Percentiles rank a stretch among this genome's conserved stretches.
Evolutionary conservation across 2,113 vertebrate species (phyloP).

Genomic region (Coracopsis vasa): DNA sequence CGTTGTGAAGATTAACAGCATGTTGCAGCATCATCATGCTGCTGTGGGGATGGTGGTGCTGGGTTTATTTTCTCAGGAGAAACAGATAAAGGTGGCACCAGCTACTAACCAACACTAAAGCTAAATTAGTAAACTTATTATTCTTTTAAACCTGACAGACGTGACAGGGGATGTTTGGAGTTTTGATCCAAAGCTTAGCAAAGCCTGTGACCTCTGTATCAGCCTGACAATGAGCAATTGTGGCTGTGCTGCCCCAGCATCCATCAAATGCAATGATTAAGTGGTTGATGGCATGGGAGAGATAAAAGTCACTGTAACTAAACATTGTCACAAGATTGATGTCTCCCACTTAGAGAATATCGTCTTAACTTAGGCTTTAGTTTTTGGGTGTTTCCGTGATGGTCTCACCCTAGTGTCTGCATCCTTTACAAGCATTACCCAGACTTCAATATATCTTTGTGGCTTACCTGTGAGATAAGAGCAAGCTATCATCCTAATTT

Average conservation of each 20-base stretch:
- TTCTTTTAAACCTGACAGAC: neutral
- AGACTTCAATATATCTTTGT: neutral
- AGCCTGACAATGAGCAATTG: conserved; percentile 55
- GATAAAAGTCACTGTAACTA: conserved; percentile 47
- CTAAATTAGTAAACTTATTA: conserved; percentile 17
- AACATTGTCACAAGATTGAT: conserved; percentile 43
- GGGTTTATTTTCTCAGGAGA: conserved; percentile 39
- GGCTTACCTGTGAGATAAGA: neutral
- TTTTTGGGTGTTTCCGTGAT: conserved; percentile 7
- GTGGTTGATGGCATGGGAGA: conserved; percentile 19
- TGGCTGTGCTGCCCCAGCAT: neutral
- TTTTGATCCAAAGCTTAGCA: conserved; percentile 27
- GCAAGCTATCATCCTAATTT: neutral
- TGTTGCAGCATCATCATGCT: neutral
- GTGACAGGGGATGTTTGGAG: neutral
- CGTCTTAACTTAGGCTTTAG: conserved; percentile 18
- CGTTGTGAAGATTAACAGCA: neutral
- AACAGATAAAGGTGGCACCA: conserved; percentile 38
- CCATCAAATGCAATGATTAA: conserved; percentile 34
- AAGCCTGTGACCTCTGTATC: conserved; percentile 33
- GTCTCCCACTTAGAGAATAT: conserved; percentile 30
- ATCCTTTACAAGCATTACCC: neutral
- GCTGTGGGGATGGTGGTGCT: neutral
- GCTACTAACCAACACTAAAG: conserved; percentile 17
- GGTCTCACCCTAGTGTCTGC: neutral